Evolutionary conservation across 2,113 vertebrate genomes (phyloP).

Genomic region (Eptatretus burgeri): DNA sequence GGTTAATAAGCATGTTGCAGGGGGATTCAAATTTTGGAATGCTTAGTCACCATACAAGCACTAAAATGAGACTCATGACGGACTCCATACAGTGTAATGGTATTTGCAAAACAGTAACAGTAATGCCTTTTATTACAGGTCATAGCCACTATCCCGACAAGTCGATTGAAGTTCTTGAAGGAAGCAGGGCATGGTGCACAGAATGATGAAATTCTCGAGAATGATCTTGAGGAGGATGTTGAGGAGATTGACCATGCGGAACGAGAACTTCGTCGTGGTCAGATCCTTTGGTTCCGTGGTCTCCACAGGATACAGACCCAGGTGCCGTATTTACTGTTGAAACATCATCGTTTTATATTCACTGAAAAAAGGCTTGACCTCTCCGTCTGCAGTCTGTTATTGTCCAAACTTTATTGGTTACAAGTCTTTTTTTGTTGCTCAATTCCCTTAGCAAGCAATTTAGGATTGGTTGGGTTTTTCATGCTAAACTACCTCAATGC

Average conservation of each 20-base stretch:
- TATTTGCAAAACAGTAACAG: not conserved
- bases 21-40: too few species aligned
- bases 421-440: too few species aligned
- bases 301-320: conserved; percentile 95
- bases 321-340: conserved; percentile 20
- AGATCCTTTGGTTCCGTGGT: conserved; percentile 94
- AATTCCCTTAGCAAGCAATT: too few species aligned
- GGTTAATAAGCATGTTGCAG: too few species aligned
- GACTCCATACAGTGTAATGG: too few species aligned
- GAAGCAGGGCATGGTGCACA: conserved; percentile 55
- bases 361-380: too few species aligned
- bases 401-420: too few species aligned
- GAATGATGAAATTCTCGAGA: conserved; percentile 64
- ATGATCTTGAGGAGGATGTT: conserved; percentile 66
- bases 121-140: conserved; percentile 23
- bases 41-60: too few species aligned
- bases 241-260: conserved; percentile 93
- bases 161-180: conserved; percentile 65
- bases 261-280: conserved; percentile 66
- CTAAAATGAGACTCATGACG: conserved; percentile 3
- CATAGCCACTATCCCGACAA: conserved; percentile 63
- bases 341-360: too few species aligned
- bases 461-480: too few species aligned
- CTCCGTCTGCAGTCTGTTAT: too few species aligned
- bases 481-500: too few species aligned